phyloP scores from a whole-genome alignment of 2,797 vertebrate species.

The Chloroceryle amazona region DNA sequence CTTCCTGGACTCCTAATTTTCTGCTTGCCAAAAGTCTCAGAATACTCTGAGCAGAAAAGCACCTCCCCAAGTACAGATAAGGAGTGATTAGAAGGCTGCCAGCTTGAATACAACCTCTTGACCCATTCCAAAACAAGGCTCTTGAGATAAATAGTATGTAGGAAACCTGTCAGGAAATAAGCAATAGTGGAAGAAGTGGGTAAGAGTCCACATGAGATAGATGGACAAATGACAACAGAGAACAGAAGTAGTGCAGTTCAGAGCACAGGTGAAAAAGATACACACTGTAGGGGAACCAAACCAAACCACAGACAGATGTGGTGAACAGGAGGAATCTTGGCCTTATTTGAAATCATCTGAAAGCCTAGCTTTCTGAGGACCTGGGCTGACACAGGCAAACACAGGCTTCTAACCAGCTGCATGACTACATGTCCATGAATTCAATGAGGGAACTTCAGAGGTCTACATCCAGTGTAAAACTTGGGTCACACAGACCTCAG shows the following conservation, averaged over 20 bases:
- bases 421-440: fast-evolving
- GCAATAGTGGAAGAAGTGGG: background rate
- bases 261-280: background rate
- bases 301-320: background rate
- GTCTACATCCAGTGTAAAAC: background rate
- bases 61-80: background rate
- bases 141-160: background rate
- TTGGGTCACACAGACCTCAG: background rate
- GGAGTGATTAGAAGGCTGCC: background rate
- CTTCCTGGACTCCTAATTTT: background rate
- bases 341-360: background rate
- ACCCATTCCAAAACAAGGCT: background rate
- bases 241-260: background rate
- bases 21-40: background rate
- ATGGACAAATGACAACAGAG: background rate
- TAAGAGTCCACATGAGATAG: fast-evolving
- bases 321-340: background rate
- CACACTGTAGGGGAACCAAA: background rate
- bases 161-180: background rate
- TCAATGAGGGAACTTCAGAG: background rate
- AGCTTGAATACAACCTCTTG: background rate
- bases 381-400: background rate
- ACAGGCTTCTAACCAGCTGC: background rate
- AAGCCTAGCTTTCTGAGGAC: background rate
- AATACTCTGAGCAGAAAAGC: background rate